Conservation (phyloP, 2,888 invertebrate species). For the Dione vanillae region DNA sequence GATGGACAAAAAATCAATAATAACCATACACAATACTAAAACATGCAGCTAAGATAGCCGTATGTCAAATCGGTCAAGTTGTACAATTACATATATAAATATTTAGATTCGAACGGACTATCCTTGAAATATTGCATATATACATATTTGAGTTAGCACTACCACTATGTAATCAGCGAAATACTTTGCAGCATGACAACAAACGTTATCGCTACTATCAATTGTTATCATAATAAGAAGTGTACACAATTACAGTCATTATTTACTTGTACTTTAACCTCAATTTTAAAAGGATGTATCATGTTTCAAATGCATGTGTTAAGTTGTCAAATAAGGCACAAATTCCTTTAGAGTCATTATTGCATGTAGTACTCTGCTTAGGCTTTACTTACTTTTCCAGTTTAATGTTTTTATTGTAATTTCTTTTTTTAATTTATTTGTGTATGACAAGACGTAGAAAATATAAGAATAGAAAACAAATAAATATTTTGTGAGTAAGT, state of each 20-base stretch:
- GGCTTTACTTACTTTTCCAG: too few species aligned
- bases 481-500: too few species aligned
- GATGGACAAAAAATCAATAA: too few species aligned
- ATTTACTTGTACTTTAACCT: conserved; percentile 6
- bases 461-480: too few species aligned
- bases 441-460: too few species aligned
- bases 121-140: conserved; percentile 8
- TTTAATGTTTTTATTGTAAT: too few species aligned
- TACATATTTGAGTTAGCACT: background rate
- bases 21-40: too few species aligned
- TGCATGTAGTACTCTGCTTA: too few species aligned
- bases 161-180: background rate
- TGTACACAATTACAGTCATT: conserved; percentile 21
- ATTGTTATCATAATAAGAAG: conserved; percentile 28
- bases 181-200: conserved; percentile 20
- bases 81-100: background rate
- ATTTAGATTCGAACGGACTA: background rate
- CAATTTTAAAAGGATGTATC: background rate
- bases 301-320: background rate
- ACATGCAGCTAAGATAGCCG: too few species aligned
- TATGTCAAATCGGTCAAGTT: background rate
- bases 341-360: too few species aligned
- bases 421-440: too few species aligned
- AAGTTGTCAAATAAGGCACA: too few species aligned
- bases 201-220: conserved; percentile 12